A percentile compares a stretch with the other conserved stretches of the same genome.
Evolutionary conservation across 2,113 vertebrate species (phyloP).

Genomic region (Empidonax alnorum): DNA sequence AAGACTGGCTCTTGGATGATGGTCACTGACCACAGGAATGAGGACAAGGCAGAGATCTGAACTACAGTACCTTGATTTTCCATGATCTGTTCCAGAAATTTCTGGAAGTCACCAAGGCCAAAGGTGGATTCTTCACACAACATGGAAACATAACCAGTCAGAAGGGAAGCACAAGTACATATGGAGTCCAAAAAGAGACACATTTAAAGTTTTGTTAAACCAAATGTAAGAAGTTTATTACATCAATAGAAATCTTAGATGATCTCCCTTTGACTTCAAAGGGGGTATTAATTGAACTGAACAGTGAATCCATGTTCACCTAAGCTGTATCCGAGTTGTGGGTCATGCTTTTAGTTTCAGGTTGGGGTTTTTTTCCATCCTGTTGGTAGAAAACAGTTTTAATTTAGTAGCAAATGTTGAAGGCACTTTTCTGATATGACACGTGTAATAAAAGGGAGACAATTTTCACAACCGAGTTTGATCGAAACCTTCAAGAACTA

Average conservation of each 20-base stretch:
- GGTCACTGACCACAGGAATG: not conserved
- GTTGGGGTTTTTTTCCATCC: not conserved
- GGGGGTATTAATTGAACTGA: not conserved
- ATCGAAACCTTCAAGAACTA: not conserved
- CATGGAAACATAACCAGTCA: fast-evolving
- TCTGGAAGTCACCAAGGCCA: not conserved
- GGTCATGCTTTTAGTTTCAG: not conserved
- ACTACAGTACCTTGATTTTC: not conserved
- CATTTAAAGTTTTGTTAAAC: not conserved
- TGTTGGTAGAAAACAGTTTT: not conserved
- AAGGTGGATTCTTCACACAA: not conserved
- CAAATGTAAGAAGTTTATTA: not conserved
- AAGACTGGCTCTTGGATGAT: not conserved
- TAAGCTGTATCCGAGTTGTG: not conserved
- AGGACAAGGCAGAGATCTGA: not conserved
- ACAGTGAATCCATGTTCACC: not conserved
- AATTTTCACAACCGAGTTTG: not conserved
- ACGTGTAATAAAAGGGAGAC: not conserved
- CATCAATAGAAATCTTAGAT: not conserved
- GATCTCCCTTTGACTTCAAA: not conserved
- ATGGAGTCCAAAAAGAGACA: not conserved
- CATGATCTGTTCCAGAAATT: not conserved
- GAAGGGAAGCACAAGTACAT: not conserved
- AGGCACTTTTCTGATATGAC: not conserved
- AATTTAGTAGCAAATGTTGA: not conserved